Evolutionary conservation across 1,140 invertebrate species (phyloP).

Genomic region (Macrosteles quadrilineatus): DNA sequence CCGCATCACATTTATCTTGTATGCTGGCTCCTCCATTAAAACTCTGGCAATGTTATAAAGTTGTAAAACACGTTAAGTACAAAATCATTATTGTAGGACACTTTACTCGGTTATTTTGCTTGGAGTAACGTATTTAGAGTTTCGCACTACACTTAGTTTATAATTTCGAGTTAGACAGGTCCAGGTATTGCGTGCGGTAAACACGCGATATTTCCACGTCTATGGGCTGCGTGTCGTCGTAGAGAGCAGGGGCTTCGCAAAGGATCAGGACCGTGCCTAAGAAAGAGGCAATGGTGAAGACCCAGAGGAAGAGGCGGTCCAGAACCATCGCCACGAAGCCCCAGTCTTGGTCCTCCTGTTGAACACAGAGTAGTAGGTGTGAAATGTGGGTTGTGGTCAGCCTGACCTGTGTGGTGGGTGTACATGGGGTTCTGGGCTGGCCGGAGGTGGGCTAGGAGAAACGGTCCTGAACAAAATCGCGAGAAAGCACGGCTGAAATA

Average conservation of each 20-base stretch:
- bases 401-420: background rate
- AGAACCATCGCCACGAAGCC: conserved; percentile 99
- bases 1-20: too few species aligned
- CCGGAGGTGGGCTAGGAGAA: background rate
- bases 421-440: background rate
- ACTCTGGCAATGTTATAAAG: too few species aligned
- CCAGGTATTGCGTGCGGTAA: conserved; percentile 3
- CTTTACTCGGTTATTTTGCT: too few species aligned
- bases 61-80: too few species aligned
- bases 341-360: conserved; percentile 96
- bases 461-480: background rate
- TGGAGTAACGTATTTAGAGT: too few species aligned
- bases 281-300: conserved; percentile 90
- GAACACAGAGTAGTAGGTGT: conserved; percentile 29
- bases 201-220: conserved; percentile 84
- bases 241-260: conserved; percentile 86
- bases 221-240: conserved; percentile 87
- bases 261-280: conserved; percentile 86
- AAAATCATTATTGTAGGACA: too few species aligned
- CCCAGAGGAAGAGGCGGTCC: conserved; percentile 94
- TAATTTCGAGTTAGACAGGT: conserved; percentile 8
- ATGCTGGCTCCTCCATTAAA: too few species aligned
- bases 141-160: background rate
- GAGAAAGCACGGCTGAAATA: too few species aligned
- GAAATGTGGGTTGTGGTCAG: background rate